phyloP scores from a whole-genome alignment of 2,888 invertebrate species.

The Crossocerus cetratus region DNA sequence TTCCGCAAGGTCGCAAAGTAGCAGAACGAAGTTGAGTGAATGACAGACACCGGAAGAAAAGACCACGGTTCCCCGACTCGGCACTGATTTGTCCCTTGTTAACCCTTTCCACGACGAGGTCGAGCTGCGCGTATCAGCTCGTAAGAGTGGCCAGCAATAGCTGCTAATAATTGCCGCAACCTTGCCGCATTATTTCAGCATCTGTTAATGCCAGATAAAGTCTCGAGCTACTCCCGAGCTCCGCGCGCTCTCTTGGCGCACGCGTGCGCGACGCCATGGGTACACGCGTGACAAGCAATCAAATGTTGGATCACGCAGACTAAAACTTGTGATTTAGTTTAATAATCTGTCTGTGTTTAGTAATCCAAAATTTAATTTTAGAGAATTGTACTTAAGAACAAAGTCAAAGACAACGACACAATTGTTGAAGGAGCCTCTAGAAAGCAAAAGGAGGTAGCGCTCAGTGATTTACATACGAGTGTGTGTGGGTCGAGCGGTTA shows the following conservation, averaged over 20 bases:
- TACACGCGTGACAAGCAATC: no score
- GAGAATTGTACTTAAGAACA: no score
- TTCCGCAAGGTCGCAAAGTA: constrained; percentile 2
- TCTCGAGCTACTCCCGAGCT: not conserved
- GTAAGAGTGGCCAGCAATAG: not conserved
- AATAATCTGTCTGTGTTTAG: no score
- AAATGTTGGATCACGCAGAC: no score
- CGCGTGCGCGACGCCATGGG: not conserved
- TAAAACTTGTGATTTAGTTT: no score
- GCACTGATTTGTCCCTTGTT: constrained; percentile 10
- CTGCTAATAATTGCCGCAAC: constrained; percentile 20
- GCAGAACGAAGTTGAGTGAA: not conserved
- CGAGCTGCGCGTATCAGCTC: not conserved
- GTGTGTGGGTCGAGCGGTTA: constrained; percentile 14
- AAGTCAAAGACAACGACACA: no score
- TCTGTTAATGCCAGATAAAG: constrained; percentile 11
- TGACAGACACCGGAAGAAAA: not conserved
- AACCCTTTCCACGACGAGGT: constrained; percentile 13
- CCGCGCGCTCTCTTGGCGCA: not conserved
- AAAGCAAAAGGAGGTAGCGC: not conserved
- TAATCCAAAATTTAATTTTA: no score
- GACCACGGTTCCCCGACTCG: not conserved
- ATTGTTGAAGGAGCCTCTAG: no score
- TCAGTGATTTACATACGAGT: not conserved
- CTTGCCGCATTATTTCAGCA: constrained; percentile 13